Evolutionary conservation across 92 coral and sea anemone genomes (phyloP).

Genomic region (Phenganax subtilis): DNA sequence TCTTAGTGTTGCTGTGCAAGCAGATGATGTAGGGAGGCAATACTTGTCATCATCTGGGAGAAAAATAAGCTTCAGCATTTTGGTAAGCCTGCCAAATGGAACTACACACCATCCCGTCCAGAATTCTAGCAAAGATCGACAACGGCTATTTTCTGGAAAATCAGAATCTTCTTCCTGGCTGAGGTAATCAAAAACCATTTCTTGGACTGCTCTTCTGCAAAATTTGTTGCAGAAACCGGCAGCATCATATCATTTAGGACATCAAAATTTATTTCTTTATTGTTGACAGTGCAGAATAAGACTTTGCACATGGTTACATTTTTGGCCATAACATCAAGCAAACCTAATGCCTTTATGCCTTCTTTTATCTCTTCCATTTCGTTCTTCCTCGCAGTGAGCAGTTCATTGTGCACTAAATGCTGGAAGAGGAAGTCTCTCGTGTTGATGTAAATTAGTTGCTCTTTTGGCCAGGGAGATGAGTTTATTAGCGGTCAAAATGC

Average conservation of each 20-base stretch:
- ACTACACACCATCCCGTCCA: slow-evolving; percentile 38
- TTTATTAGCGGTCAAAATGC: slow-evolving; percentile 51
- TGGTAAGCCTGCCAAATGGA: slow-evolving; percentile 40
- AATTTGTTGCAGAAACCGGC: slow-evolving; percentile 39
- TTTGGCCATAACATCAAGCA: slow-evolving; percentile 40
- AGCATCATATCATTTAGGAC: slow-evolving; percentile 39
- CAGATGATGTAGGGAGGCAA: slow-evolving; percentile 51
- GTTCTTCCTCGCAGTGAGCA: slow-evolving; percentile 45
- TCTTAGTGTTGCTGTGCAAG: slow-evolving; percentile 43
- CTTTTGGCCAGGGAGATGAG: slow-evolving; percentile 50
- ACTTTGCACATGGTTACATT: slow-evolving; percentile 43
- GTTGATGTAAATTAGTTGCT: slow-evolving; percentile 33
- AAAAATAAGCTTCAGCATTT: slow-evolving; percentile 34
- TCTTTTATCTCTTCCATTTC: slow-evolving; percentile 54
- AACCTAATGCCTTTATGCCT: slow-evolving; percentile 49
- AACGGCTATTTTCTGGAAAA: slow-evolving; percentile 45
- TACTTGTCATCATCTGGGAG: slow-evolving; percentile 44
- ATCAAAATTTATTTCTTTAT: slow-evolving; percentile 26
- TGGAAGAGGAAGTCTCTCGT: slow-evolving; percentile 42
- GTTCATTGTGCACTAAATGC: slow-evolving; percentile 54
- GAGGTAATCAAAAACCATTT: slow-evolving; percentile 48
- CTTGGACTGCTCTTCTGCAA: slow-evolving; percentile 39
- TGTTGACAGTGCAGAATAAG: slow-evolving; percentile 40
- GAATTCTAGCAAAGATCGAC: slow-evolving; percentile 44
- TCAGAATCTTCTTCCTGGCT: slow-evolving; percentile 18